A percentile compares a stretch with the other conserved stretches of the same genome.
These are phyloP conservation scores for Liparis tanakae DNA, from an alignment of 2,797 vertebrate species.

Conservation along the genomic window DNA sequence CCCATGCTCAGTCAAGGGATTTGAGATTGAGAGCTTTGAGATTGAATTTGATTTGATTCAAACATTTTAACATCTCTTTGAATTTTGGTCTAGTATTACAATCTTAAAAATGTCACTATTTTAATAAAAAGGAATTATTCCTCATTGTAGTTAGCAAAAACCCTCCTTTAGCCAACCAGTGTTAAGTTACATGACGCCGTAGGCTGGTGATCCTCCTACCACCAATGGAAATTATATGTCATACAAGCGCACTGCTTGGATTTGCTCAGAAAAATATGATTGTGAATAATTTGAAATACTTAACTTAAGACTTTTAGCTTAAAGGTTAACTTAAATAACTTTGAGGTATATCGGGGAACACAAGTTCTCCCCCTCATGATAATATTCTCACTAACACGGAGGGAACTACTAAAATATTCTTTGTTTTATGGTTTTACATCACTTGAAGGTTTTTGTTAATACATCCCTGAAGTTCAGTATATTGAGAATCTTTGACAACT, in stretches of 20 bases:
- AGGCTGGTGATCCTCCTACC: background rate
- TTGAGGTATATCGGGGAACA: background rate
- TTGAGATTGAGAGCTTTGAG: constrained; percentile 34
- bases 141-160: background rate
- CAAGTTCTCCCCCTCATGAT: background rate
- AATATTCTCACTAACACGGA: background rate
- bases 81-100: constrained; percentile 11
- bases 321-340: background rate
- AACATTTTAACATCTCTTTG: background rate
- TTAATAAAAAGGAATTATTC: background rate
- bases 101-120: background rate
- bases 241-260: background rate
- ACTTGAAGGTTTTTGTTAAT: background rate
- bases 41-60: background rate
- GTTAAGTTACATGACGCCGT: background rate
- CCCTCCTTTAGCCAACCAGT: background rate
- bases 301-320: background rate
- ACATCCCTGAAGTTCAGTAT: background rate
- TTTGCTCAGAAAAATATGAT: background rate
- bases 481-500: constrained; percentile 5
- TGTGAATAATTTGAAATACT: background rate
- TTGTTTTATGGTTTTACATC: constrained; percentile 22
- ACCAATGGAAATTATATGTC: background rate
- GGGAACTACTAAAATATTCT: constrained; percentile 1
- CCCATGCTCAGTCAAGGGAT: constrained; percentile 49